Base-by-base conservation (phyloP, 2,888 invertebrate genomes). In the Seira musarum region DNA sequence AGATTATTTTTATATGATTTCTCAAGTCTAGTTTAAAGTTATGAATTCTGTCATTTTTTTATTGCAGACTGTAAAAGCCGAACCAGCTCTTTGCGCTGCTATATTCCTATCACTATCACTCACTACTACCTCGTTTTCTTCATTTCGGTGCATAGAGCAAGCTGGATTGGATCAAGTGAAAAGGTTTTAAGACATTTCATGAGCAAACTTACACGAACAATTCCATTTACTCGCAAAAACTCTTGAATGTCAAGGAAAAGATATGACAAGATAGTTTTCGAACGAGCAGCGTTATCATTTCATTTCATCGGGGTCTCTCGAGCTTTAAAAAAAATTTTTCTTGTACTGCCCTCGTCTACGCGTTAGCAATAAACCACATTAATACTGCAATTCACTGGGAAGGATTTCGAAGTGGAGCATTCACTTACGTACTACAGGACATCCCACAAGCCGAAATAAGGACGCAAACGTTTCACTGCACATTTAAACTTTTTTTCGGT, bases 11-110 rank as follows among this genome's bases (percentile, higher is more conserved):
- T 53, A 15, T 17, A 13, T n/a, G 53, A 3, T 17, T 2, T 2
- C 15, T 53, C 2, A 53, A 53, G 13, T 53, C 6, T 8, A 53
- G 53, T 17, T 53, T 3, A 17, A 53, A 3, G 3, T 53, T 53
- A 53, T 53, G 53, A 53, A 8, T 53, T 53, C 17, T 53, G n/a
- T 53, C 15, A 53, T 53, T 17, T 53, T 17, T 8, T n/a, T 53
- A 53, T 53, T 53, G 15, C 53, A 53, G 53, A 53, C 53, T 53
- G 53, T 17, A 53, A 53, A 53, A 53, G 53, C 53, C 53, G 53
- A 53, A 53, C 53, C 53, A 53, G 40, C 6, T 40, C 13, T 8
- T 40, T 8, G 6, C 40, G 40, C 40, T 40, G 13, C 40, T 40
- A 8, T 8, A 40, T 40, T 40, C 40, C 40, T 40, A 40, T 40